Base-by-base conservation (phyloP, 2,888 invertebrate genomes). In the Catotricha subobsoleta region DNA sequence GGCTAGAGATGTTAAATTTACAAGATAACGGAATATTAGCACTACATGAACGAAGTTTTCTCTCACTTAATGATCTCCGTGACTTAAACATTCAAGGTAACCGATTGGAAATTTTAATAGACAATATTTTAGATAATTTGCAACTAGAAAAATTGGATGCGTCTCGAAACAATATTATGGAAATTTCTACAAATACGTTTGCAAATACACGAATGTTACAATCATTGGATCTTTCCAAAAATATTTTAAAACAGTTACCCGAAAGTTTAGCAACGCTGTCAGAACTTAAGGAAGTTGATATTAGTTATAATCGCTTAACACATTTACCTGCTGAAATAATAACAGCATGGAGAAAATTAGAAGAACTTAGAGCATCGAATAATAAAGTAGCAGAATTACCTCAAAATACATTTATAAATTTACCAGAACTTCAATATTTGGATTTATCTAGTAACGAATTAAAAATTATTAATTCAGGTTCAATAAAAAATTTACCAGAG, bases 391-490 rank as follows among this genome's bases (percentile, higher is more conserved):
- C 71, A 18, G 76, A 76, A 50, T 54, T 88, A 21, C 69, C 72
- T 39, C 68, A 76, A 46, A 78, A 79, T 13, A 76, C 77, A 13
- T 83, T 88, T 49, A 68, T 72, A 47, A 72, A 78, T 49, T 60
- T 87, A 31, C 72, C 72, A 18, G 71, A 75, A 45, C 58, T 91
- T 25, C 75, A 76, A 49, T 69, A 76, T 31, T 69, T 91, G 29
- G 77, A 86, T 59, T 65, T 91, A 48, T 80, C 86, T 47, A 79
- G 77, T 52, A 86, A 91, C 57, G 77, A 84, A 53, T 67, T 91
- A 25, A 72, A 75, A 54, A 65, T 74, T 16, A 67, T 88, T 25
- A 79, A 83, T 51, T 67, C 78, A 0, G 76, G 78, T 45, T 74
- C 83, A 0, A 69, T 90, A 27, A 66, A 71, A 42, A 69, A 72